Evolutionary conservation across 53 echinoderm and acorn worm genomes (phyloP).

Genomic region (Arbacia lixula): DNA sequence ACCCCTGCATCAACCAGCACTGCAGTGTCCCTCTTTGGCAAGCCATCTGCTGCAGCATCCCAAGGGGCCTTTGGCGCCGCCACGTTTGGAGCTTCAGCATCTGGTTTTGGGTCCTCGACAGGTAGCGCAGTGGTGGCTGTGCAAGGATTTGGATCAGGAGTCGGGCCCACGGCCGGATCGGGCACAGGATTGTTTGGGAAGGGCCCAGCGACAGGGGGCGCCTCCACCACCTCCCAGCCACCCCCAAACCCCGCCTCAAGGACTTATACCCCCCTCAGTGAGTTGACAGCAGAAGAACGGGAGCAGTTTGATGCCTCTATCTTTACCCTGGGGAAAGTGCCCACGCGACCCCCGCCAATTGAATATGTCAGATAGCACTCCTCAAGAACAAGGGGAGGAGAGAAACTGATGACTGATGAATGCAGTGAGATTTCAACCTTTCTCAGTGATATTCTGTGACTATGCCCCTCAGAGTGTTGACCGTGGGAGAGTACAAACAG

Average conservation of each 20-base stretch:
- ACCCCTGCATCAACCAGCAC: background rate
- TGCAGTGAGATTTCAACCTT: too few relatives aligned
- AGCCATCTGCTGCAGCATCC: background rate
- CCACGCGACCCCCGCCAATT: slow-evolving; percentile 83
- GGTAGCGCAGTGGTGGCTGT: background rate
- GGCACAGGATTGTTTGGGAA: slow-evolving; percentile 9
- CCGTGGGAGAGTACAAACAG: too few relatives aligned
- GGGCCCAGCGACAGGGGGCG: background rate
- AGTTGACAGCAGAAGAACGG: slow-evolving; percentile 81
- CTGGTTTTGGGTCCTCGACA: background rate
- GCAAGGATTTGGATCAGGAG: slow-evolving; percentile 3
- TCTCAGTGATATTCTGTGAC: too few relatives aligned
- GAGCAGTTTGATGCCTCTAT: slow-evolving; percentile 85
- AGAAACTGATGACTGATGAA: too few relatives aligned
- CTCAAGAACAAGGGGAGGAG: background rate
- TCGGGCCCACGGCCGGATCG: background rate
- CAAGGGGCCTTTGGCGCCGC: background rate
- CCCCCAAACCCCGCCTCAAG: slow-evolving; percentile 8
- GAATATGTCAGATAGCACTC: slow-evolving; percentile 60
- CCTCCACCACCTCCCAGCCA: background rate
- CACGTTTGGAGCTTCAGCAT: background rate
- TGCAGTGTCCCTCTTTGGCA: too few relatives aligned
- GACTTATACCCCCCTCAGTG: slow-evolving; percentile 71
- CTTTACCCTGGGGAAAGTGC: slow-evolving; percentile 92
- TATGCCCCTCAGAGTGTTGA: too few relatives aligned